phyloP scores from a whole-genome alignment of 2,888 invertebrate genomes.

The Exocentrus adspersus region DNA sequence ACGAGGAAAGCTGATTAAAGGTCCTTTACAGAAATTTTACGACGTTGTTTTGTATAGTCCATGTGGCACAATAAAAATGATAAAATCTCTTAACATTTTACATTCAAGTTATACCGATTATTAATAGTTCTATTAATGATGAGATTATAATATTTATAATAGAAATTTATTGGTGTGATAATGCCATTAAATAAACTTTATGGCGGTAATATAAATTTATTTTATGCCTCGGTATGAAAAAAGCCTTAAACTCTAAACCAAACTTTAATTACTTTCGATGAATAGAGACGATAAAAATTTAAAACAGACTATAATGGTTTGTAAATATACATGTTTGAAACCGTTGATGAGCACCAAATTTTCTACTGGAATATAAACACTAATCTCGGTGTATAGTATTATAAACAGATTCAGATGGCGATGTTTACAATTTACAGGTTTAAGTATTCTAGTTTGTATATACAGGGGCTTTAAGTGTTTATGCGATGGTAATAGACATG shows the following conservation, averaged over 20 bases:
- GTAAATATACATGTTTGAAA: slow-evolving; percentile 57
- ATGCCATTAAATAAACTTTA: slow-evolving; percentile 39
- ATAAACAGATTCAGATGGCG: slow-evolving; percentile 59
- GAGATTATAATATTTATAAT: slow-evolving; percentile 40
- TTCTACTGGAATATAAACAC: slow-evolving; percentile 58
- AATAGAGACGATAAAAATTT: slow-evolving; percentile 53
- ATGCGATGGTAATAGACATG: slow-evolving; percentile 59
- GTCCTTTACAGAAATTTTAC: slow-evolving; percentile 6
- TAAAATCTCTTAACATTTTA: slow-evolving; percentile 19
- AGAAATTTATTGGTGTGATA: slow-evolving; percentile 39
- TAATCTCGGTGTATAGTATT: slow-evolving; percentile 55
- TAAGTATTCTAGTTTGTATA: slow-evolving; percentile 62
- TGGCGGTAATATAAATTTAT: slow-evolving; percentile 36
- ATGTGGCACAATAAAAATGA: slow-evolving; percentile 6
- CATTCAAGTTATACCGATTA: slow-evolving; percentile 15
- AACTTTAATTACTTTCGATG: slow-evolving; percentile 35
- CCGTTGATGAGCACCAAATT: slow-evolving; percentile 62
- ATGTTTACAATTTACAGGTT: slow-evolving; percentile 60
- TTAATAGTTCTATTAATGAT: slow-evolving; percentile 25
- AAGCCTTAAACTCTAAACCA: slow-evolving; percentile 12
- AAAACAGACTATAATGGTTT: slow-evolving; percentile 57
- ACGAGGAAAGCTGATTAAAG: slow-evolving; percentile 3
- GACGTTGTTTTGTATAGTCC: slow-evolving; percentile 1
- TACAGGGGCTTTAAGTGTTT: slow-evolving; percentile 59
- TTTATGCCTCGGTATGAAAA: slow-evolving; percentile 26